These are phyloP conservation scores for Ctenosaura bakeri DNA, from an alignment of 2,797 vertebrate species.

Conservation along the genomic window DNA sequence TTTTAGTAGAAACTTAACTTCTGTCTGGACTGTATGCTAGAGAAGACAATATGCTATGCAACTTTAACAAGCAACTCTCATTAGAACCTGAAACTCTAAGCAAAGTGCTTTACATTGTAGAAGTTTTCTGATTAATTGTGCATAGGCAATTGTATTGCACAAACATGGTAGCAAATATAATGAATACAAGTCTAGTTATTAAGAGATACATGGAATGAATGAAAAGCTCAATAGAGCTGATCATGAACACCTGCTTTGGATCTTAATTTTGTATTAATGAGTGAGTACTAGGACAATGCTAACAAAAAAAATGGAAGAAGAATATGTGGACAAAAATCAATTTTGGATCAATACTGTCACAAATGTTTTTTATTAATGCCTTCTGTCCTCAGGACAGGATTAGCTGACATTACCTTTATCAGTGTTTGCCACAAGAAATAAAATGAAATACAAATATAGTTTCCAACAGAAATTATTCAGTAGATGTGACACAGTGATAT, in stretches of 20 bases:
- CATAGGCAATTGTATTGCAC: conserved; percentile 14
- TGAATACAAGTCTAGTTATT: conserved; percentile 58
- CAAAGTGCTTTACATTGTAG: conserved; percentile 51
- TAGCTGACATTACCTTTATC: conserved; percentile 77
- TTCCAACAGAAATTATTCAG: conserved; percentile 51
- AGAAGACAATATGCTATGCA: conserved; percentile 27
- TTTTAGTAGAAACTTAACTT: conserved; percentile 42
- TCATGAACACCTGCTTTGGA: conserved; percentile 78
- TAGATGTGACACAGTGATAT: conserved; percentile 49
- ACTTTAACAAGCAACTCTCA: conserved; percentile 2
- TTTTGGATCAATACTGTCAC: conserved; percentile 84
- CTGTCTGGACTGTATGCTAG: conserved; percentile 16
- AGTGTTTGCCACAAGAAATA: conserved; percentile 72
- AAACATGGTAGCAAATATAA: conserved; percentile 42
- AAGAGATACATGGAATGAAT: conserved; percentile 67
- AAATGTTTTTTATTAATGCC: conserved; percentile 74
- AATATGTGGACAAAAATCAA: conserved; percentile 74
- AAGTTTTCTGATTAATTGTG: conserved; percentile 31
- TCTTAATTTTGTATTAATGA: conserved; percentile 84
- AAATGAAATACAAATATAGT: conserved; percentile 42
- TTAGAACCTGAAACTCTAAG: conserved; percentile 36
- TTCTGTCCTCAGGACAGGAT: conserved; percentile 81
- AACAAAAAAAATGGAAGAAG: conserved; percentile 49
- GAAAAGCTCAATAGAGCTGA: conserved; percentile 72
- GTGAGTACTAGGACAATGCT: conserved; percentile 76